Evolutionary conservation across 2,113 vertebrate genomes (phyloP).

Genomic region (Aegotheles bennettii): DNA sequence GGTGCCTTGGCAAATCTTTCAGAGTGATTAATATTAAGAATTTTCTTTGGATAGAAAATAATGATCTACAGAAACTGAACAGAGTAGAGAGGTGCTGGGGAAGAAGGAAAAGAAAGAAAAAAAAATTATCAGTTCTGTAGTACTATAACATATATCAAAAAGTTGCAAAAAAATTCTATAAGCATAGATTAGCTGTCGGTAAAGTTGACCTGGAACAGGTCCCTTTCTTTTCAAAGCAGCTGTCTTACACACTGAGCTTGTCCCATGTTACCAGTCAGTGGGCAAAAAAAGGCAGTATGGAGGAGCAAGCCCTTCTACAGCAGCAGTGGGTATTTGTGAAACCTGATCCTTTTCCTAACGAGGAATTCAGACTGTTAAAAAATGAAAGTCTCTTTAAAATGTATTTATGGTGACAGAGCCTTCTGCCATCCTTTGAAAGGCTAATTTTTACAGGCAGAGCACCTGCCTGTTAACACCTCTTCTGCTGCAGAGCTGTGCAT

Average conservation of each 20-base stretch:
- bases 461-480: neutral
- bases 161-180: neutral
- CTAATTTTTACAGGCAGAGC: neutral
- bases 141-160: neutral
- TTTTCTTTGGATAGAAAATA: neutral
- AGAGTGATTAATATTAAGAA: neutral
- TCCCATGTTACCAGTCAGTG: neutral
- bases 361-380: neutral
- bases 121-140: neutral
- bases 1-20: neutral
- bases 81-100: neutral
- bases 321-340: neutral
- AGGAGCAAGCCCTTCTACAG: neutral
- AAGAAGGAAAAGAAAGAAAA: neutral
- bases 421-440: neutral
- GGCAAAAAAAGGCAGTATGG: neutral
- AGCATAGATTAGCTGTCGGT: neutral
- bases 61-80: neutral
- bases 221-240: neutral
- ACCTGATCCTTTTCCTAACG: neutral
- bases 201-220: neutral
- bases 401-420: neutral
- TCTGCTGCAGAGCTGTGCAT: neutral
- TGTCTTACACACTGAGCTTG: neutral
- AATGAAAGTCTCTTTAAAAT: neutral